These are phyloP conservation scores for Scaptomyza polygonia DNA, from an alignment of 2,888 invertebrate genomes.

Conservation along the genomic window DNA sequence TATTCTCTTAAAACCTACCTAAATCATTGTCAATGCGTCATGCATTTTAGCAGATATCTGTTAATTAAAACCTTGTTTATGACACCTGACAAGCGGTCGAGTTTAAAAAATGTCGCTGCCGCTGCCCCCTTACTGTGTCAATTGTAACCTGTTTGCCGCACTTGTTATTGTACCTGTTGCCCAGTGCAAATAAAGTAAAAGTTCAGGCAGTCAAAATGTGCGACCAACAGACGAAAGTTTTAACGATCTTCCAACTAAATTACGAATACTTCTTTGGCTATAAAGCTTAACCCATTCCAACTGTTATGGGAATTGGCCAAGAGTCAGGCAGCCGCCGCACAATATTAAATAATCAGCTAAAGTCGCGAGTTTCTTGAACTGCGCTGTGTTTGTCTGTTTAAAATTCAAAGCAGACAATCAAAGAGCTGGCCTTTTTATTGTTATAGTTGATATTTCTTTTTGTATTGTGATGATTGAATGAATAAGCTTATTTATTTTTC, in stretches of 20 bases:
- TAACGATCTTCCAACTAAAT: constrained; percentile 35
- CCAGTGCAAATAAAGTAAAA: constrained; percentile 40
- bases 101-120: constrained; percentile 9
- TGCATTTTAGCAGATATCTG: constrained; percentile 39
- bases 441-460: constrained; percentile 11
- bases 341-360: constrained; percentile 55
- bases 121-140: not conserved
- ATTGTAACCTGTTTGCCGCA: constrained; percentile 43
- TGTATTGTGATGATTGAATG: constrained; percentile 4
- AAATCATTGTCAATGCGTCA: constrained; percentile 26
- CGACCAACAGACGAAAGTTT: constrained; percentile 42
- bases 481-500: constrained; percentile 34
- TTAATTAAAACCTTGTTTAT: constrained; percentile 33
- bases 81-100: constrained; percentile 48
- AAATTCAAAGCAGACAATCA: constrained; percentile 61
- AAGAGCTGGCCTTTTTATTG: constrained; percentile 17
- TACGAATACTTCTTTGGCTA: constrained; percentile 37
- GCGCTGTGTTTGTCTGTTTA: constrained; percentile 37
- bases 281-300: constrained; percentile 18
- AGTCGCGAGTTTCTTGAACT: constrained; percentile 68
- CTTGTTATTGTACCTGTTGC: constrained; percentile 47
- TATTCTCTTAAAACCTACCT: not conserved
- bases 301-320: not conserved
- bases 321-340: not conserved
- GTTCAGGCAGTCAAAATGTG: constrained; percentile 40